Evolutionary conservation across 2,113 vertebrate genomes (phyloP), one percentile per base, ranked within the genome.

Genomic region (Oncorhynchus clarkii): DNA sequence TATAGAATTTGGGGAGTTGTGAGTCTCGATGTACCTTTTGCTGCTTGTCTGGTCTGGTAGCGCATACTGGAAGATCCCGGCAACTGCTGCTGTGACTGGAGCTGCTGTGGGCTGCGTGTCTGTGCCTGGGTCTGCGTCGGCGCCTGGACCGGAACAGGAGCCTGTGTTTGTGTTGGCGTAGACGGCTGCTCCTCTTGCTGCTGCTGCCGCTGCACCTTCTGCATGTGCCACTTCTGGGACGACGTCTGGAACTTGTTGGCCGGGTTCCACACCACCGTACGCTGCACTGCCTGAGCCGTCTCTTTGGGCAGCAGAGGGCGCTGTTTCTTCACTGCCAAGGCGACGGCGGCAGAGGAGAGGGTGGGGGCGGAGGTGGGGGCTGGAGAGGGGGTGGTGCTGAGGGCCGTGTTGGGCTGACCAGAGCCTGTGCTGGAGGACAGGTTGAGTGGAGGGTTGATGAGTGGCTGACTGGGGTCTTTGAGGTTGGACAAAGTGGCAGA

Each of bases 181-280:
- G 82, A 26, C 0, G 87, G 73, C 77, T 91, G 94, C 73, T 90
- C 90, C 29, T 83, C 87, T 2, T 89, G 82, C 82, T 95, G 95
- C 81, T 96, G 96, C 83, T 96, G 96, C 3, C 95, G 93, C 88
- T 97, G 97, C 67, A 97, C 94, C 90, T 97, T 98, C 93, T 98
- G 96, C 94, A 96, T 94, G 78, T 99, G 96, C 95, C 95, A 97
- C 90, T 99, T 99, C 92, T 98, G 96, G 78, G 96, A 98, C 0
- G 97, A 97, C 0, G 96, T 95, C 89, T 97, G 97, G 90, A 98
- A 95, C 89, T 98, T 96, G 87, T 90, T 96, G 49, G 95, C 93
- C 8, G 96, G 96, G 92, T 95, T 99, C 96, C 96, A 98, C 82
- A 97, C 95, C 20, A 97, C 97, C 0, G 94, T 86, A 31, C 94